phyloP scores from a whole-genome alignment of 1,140 invertebrate species.

The Macrotrachela quadricornifera region DNA sequence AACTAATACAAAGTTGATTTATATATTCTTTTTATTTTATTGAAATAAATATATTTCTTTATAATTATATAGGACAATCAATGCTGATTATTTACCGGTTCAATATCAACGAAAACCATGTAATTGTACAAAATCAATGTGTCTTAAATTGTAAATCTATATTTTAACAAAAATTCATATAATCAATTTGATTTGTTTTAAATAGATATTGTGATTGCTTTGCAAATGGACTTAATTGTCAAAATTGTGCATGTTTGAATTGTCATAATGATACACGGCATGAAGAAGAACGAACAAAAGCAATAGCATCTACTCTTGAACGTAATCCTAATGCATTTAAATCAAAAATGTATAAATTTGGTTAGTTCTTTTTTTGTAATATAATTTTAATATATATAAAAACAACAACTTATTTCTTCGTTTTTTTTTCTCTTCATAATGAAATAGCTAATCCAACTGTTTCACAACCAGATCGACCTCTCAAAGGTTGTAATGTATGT shows the following conservation, averaged over 20 bases:
- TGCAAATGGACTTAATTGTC: slow-evolving; percentile 96
- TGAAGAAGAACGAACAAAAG: slow-evolving; percentile 75
- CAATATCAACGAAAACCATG: slow-evolving; percentile 36
- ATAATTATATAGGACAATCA: no score
- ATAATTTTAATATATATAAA: neutral
- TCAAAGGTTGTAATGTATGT: neutral
- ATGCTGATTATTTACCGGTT: no score
- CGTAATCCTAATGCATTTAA: slow-evolving; percentile 81
- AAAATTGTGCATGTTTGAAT: slow-evolving; percentile 88
- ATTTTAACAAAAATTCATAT: neutral
- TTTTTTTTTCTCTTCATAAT: neutral
- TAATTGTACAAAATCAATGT: slow-evolving; percentile 96
- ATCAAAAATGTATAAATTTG: slow-evolving; percentile 74
- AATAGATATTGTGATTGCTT: slow-evolving; percentile 90
- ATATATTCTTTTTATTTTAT: no score
- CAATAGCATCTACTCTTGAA: slow-evolving; percentile 72
- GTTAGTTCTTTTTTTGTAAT: neutral
- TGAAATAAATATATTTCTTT: no score
- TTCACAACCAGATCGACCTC: neutral
- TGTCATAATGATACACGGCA: slow-evolving; percentile 89
- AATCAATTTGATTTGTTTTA: slow-evolving; percentile 2
- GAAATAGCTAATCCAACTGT: neutral
- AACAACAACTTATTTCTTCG: no score
- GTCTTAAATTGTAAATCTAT: slow-evolving; percentile 62
- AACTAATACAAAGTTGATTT: no score